phyloP scores from a whole-genome alignment of 2,113 vertebrate genomes.

The Tragelaphus imberbis region DNA sequence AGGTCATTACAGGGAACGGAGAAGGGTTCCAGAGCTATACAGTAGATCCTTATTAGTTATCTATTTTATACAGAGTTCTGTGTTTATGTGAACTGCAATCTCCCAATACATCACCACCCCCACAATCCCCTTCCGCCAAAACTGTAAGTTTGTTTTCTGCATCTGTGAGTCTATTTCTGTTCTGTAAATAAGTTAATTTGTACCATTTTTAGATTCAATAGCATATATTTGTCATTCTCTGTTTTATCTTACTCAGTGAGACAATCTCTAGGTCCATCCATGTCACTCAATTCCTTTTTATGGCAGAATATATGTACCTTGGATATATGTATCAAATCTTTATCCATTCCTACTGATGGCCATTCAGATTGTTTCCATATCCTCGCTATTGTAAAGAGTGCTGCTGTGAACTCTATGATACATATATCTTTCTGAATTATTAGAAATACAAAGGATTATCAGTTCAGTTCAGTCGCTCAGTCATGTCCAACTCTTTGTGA shows the following conservation, averaged over 20 bases:
- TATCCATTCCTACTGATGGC: background rate
- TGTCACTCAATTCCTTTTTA: background rate
- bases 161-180: background rate
- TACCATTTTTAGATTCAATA: background rate
- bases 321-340: background rate
- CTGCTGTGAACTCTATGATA: background rate
- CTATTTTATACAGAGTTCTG: background rate
- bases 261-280: background rate
- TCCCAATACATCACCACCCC: background rate
- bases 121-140: background rate
- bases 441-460: background rate
- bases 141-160: background rate
- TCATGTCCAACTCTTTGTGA: rapidly evolving
- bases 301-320: background rate
- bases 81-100: background rate
- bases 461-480: background rate
- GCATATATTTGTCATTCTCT: background rate
- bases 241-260: background rate
- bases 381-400: background rate
- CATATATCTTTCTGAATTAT: background rate
- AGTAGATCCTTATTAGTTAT: background rate
- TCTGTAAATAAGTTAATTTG: background rate
- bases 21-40: background rate
- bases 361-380: background rate
- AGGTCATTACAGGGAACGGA: background rate